Conservation (phyloP, 2,888 invertebrate species). For the Poecilobothrus nobilitatus region DNA sequence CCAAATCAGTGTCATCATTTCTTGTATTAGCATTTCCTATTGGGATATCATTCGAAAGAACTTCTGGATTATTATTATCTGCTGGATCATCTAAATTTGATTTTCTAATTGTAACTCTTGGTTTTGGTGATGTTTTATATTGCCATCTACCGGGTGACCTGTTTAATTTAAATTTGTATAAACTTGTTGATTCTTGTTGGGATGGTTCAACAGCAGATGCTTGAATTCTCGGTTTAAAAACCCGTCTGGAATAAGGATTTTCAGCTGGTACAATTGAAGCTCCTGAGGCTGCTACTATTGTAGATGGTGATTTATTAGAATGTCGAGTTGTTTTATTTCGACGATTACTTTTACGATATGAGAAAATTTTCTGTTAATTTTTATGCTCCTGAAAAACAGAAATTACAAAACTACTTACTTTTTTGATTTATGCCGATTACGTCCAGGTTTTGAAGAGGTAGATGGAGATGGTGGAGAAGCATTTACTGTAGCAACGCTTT, state of each 20-base stretch:
- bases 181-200: conserved; percentile 49
- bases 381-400: background rate
- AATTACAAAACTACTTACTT: conserved; percentile 15
- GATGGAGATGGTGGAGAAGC: background rate
- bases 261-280: conserved; percentile 26
- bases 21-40: conserved; percentile 47
- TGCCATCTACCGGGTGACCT: conserved; percentile 79
- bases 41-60: conserved; percentile 33
- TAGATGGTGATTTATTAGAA: conserved; percentile 18
- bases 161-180: conserved; percentile 74
- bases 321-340: conserved; percentile 44
- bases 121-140: conserved; percentile 82
- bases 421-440: conserved; percentile 12
- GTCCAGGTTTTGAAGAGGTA: background rate
- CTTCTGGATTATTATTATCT: conserved; percentile 25
- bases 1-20: conserved; percentile 56
- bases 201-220: conserved; percentile 42
- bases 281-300: conserved; percentile 31
- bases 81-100: conserved; percentile 51
- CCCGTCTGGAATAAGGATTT: conserved; percentile 47
- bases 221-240: conserved; percentile 62
- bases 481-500: conserved; percentile 22
- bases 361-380: background rate
- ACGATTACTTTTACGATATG: conserved; percentile 43
- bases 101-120: conserved; percentile 71